These are phyloP conservation scores for Phalanger gymnotis DNA, from an alignment of 2,797 vertebrate species.

Conservation along the genomic window DNA sequence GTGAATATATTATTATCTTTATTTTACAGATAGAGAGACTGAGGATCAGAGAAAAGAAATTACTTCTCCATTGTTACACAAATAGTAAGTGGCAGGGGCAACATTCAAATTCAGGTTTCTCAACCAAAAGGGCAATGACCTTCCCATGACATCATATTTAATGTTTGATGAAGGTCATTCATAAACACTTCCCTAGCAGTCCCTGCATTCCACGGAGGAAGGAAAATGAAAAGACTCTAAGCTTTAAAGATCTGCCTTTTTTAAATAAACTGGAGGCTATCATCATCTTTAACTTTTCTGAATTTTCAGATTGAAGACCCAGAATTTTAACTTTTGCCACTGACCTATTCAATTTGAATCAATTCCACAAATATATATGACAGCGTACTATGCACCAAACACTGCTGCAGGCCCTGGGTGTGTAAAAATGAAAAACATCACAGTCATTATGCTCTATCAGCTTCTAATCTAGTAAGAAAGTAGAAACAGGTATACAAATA, in stretches of 20 bases:
- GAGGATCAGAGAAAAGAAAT: background rate
- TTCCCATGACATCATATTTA: background rate
- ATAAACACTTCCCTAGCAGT: background rate
- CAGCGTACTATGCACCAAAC: background rate
- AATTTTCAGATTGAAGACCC: background rate
- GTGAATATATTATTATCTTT: background rate
- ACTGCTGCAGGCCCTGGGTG: background rate
- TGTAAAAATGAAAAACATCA: background rate
- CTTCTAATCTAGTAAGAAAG: background rate
- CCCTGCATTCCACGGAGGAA: background rate
- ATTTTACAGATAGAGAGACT: background rate
- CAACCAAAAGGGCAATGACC: too few species aligned
- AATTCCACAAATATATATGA: background rate
- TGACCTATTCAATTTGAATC: background rate
- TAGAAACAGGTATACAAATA: background rate
- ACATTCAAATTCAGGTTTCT: too few species aligned
- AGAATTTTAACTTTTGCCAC: background rate
- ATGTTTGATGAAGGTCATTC: background rate
- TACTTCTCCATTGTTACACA: background rate
- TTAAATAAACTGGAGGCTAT: background rate
- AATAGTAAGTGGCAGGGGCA: background rate
- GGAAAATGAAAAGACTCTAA: background rate
- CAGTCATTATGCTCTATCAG: background rate
- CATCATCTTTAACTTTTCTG: background rate
- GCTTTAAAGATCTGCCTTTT: background rate